Evolutionary conservation across 2,888 invertebrate species (phyloP), one percentile per base, ranked within the genome.

Genomic region (Panzeria rudis): DNA sequence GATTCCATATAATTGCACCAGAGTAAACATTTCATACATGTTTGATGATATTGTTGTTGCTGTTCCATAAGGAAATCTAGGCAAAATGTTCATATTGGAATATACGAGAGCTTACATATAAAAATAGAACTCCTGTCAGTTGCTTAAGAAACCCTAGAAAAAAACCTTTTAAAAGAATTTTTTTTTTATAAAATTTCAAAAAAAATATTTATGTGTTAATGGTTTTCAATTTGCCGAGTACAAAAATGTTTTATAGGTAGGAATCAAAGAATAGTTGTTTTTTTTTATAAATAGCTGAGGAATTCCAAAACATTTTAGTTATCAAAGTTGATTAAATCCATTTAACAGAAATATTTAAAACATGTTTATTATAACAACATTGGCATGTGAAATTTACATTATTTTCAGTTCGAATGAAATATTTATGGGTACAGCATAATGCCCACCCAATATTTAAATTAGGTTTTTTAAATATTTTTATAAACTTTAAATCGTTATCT

Each of bases 91-190:
- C 13, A 50, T 13, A 7, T 29, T 35, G 32, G 15, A 61, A 52
- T 32, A 2, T 47, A 32, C 5, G 11, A 25, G n/a, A n/a, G n/a
- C 41, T 41, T n/a, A 17, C 25, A 5, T 64, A 20, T 77, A 82
- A 76, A 82, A 82, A 76, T 76, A 82, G 82, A 71, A 76, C 62
- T 62, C 9, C 29, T 69, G 69, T 54, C 71, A 62, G 61, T 56
- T 54, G 61, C 11, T 38, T 23, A 76, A 69, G 76, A 82, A 81
- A 82, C 81, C 75, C 82, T 76, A 82, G 62, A 69, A 82, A 52
- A 54, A 32, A 35, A 11, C 25, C 8, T 0, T n/a, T 59, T 68
- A 3, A 44, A 52, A 25, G 5, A 29, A 7, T 32, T 29, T 6
- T 17, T 32, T 35, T 25, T 54, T 61, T 13, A 0, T 13, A 3